Percentiles rank a stretch among this genome's conserved stretches.
Conservation (phyloP, 2,113 vertebrate species). For the Myotis brandtii region DNA sequence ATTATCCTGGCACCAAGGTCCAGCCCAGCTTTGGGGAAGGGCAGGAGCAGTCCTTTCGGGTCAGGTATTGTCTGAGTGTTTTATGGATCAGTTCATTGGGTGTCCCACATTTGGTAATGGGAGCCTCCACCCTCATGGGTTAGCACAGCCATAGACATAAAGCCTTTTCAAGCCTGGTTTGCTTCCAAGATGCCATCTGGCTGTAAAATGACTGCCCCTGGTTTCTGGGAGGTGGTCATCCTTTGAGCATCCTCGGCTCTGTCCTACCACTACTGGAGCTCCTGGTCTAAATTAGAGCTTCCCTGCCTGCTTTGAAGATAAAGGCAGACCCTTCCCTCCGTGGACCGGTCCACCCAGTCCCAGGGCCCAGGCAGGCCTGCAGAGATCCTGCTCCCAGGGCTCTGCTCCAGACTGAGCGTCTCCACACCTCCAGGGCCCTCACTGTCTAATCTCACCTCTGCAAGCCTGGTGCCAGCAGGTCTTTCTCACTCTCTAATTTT, state of each 20-base stretch:
- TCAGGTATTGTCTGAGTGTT: too few species aligned
- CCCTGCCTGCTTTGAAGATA: neutral
- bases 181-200: neutral
- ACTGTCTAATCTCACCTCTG: neutral
- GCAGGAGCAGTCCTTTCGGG: too few species aligned
- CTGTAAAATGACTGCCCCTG: neutral
- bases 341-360: neutral
- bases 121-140: neutral
- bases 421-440: neutral
- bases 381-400: neutral
- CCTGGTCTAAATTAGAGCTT: neutral
- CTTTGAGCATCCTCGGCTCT: too few species aligned
- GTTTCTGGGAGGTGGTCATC: neutral
- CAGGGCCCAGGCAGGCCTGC: neutral
- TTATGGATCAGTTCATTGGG: neutral
- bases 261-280: neutral
- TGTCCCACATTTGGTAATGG: neutral
- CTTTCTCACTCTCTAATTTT: neutral
- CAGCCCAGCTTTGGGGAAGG: too few species aligned
- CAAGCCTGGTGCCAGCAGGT: neutral
- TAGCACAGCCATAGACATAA: neutral
- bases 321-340: neutral
- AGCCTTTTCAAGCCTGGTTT: neutral
- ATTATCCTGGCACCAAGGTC: too few species aligned
- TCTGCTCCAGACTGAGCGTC: neutral